These are phyloP conservation scores for Polylopha cassiicola DNA, from an alignment of 2,888 invertebrate genomes.

Conservation along the genomic window DNA sequence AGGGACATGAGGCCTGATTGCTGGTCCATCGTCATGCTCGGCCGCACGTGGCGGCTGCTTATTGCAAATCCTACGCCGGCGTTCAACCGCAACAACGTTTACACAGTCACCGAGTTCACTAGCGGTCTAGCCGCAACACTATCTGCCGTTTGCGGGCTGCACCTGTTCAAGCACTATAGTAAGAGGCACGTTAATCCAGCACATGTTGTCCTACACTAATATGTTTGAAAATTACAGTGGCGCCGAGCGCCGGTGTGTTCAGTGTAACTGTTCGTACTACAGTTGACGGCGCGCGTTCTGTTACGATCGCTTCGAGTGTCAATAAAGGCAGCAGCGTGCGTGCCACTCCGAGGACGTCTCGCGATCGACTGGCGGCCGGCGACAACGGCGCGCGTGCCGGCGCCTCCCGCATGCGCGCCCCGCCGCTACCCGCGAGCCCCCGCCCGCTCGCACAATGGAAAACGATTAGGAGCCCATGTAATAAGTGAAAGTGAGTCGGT, in stretches of 20 bases:
- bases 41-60: slow-evolving; percentile 68
- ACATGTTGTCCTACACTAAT: slow-evolving; percentile 61
- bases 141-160: slow-evolving; percentile 71
- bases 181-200: slow-evolving; percentile 70
- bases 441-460: slow-evolving; percentile 81
- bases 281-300: slow-evolving; percentile 56
- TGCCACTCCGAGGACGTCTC: slow-evolving; percentile 60
- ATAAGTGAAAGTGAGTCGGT: slow-evolving; percentile 93
- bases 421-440: slow-evolving; percentile 68
- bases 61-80: slow-evolving; percentile 67
- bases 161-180: slow-evolving; percentile 71
- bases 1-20: slow-evolving; percentile 90
- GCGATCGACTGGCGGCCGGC: slow-evolving; percentile 75
- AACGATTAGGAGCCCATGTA: slow-evolving; percentile 87
- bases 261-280: slow-evolving; percentile 41
- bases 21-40: slow-evolving; percentile 86
- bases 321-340: slow-evolving; percentile 49
- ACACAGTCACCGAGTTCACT: slow-evolving; percentile 76
- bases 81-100: slow-evolving; percentile 73
- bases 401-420: slow-evolving; percentile 75
- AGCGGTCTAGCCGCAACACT: slow-evolving; percentile 75
- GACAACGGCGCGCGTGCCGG: slow-evolving; percentile 71
- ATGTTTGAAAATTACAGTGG: slow-evolving; percentile 30
- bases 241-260: slow-evolving; percentile 41
- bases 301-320: slow-evolving; percentile 61